Evolutionary conservation across 2,797 vertebrate genomes (phyloP), one percentile per base, ranked within the genome.

Genomic region (Lacerta viridis): DNA sequence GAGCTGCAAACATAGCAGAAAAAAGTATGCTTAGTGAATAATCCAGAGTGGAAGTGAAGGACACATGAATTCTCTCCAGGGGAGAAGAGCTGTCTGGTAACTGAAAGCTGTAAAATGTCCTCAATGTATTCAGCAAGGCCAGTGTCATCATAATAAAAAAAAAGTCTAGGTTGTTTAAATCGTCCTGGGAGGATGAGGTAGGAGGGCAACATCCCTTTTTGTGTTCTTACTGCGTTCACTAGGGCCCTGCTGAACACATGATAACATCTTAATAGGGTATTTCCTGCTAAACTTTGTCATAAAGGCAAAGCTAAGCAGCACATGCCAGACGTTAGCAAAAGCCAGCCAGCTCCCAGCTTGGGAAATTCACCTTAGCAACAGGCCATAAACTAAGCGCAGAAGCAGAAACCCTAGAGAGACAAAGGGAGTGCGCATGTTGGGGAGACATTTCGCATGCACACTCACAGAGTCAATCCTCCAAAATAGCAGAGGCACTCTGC

Each of bases 211-310:
- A 92, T 87, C 91, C 92, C 92, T 93, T 87, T 81, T 81, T 68
- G 41, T 64, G 86, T 84, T 87, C 8, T 0, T 50, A 90, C 88
- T 92, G 90, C 91, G 87, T 87, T 94, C 90, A 50, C 88, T 88
- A 91, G 92, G 90, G 85, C n/a, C 64, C 80, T 92, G 86, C 8
- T 87, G 90, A 90, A 36, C 43, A 43, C 25, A 93, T 92, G 94
- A 95, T 94, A 95, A 93, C 90, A 93, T 94, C 90, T 55, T 93
- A 93, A 93, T 94, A 94, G 92, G 61, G 90, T 93, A 94, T 94
- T 95, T 95, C 93, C 93, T 93, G 87, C 90, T 88, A 75, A 87
- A 90, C 76, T 77, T 81, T 93, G 92, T 93, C 71, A 86, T 87
- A 81, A 93, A 93, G 80, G 92, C 85, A 94, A 93, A 93, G 64